These are phyloP conservation scores for Paraescarpia echinospica DNA, from an alignment of 1,140 invertebrate genomes.

Conservation along the genomic window DNA sequence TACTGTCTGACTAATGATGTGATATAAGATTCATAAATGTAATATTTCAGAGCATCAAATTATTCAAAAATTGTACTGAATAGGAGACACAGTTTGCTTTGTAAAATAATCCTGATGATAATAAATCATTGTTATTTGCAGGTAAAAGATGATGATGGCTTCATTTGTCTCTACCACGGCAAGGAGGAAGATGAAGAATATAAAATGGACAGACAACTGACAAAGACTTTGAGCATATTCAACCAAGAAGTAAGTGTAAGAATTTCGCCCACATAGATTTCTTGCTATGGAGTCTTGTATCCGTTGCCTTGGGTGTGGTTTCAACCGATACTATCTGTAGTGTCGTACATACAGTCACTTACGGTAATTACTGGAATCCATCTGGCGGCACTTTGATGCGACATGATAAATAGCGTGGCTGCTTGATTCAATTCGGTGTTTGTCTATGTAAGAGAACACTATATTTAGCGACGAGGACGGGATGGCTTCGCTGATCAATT, in stretches of 20 bases:
- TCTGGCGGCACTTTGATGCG: no score
- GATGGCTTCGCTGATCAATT: no score
- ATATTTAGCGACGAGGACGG: no score
- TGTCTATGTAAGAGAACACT: no score
- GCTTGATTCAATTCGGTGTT: no score
- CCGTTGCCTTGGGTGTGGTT: background rate
- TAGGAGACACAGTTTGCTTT: background rate
- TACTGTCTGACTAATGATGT: background rate
- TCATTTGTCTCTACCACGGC: conserved; percentile 31
- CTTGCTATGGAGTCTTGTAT: background rate
- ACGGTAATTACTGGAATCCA: no score
- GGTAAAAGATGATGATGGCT: conserved; percentile 20
- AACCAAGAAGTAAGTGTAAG: background rate
- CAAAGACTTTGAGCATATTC: background rate
- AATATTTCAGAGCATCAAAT: background rate
- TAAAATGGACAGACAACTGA: conserved; percentile 23
- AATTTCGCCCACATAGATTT: background rate
- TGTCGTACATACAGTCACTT: no score
- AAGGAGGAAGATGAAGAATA: conserved; percentile 36
- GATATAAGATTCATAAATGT: background rate
- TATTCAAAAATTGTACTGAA: background rate
- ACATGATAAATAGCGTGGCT: no score
- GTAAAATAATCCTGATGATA: background rate
- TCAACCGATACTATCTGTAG: no score
- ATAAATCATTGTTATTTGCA: conserved; percentile 4